Evolutionary conservation across 37 sponge, comb jelly and placozoan genomes (phyloP).

Genomic region (Axinella damicornis): DNA sequence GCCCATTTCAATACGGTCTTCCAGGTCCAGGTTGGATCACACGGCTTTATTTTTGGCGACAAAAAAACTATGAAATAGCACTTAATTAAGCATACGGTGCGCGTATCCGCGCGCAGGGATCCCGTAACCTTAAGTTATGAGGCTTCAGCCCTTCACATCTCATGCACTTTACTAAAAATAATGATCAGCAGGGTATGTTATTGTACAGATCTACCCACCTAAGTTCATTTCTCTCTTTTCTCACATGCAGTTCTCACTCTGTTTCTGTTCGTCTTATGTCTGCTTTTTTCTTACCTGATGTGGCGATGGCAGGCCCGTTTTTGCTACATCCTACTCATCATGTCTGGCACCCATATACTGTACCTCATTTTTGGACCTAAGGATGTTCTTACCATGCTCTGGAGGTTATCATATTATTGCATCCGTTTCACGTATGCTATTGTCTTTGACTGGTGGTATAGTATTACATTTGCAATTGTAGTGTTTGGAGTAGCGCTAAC

Average conservation of each 20-base stretch:
- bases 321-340: background rate
- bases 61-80: too few species aligned
- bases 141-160: too few species aligned
- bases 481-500: background rate
- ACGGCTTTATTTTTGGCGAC: too few species aligned
- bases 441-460: background rate
- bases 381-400: background rate
- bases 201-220: too few species aligned
- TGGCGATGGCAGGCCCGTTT: background rate
- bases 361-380: background rate
- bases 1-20: too few species aligned
- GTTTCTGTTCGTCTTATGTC: background rate
- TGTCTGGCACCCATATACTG: background rate
- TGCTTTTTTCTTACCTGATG: background rate
- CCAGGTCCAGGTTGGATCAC: too few species aligned
- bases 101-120: too few species aligned
- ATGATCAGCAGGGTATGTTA: too few species aligned
- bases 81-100: too few species aligned
- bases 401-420: background rate
- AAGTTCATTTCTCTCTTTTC: too few species aligned
- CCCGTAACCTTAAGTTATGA: too few species aligned
- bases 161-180: too few species aligned
- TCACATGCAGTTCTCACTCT: background rate
- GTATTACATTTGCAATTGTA: background rate
- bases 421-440: background rate